phyloP scores from a whole-genome alignment of 2,113 vertebrate genomes.

The Tiliqua scincoides region DNA sequence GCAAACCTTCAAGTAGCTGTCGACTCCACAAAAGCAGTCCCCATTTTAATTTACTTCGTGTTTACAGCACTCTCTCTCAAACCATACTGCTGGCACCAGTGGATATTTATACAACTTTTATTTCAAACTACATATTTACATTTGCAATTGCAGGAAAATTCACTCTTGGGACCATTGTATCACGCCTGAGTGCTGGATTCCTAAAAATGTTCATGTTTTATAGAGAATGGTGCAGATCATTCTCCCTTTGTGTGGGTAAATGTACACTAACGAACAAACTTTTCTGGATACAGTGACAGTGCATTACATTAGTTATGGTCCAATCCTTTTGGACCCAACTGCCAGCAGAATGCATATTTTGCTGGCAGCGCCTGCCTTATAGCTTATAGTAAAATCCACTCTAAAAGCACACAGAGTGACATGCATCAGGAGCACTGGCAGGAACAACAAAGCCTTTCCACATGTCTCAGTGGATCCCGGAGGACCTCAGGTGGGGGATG shows the following conservation, averaged over 20 bases:
- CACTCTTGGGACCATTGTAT: conserved; percentile 64
- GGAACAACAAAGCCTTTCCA: too few species aligned
- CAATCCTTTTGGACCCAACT: too few species aligned
- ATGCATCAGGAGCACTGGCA: too few species aligned
- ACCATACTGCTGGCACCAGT: conserved; percentile 71
- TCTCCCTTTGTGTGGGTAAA: neutral
- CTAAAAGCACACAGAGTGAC: too few species aligned
- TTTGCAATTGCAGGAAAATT: conserved; percentile 67
- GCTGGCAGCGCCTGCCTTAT: too few species aligned
- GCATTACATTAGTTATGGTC: neutral
- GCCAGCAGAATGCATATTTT: too few species aligned
- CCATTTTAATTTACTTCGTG: conserved; percentile 77
- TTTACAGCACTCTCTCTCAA: conserved; percentile 74
- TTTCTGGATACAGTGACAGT: neutral
- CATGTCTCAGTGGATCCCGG: too few species aligned
- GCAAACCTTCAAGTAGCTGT: conserved; percentile 76
- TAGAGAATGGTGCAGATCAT: conserved; percentile 50
- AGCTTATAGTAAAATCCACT: too few species aligned
- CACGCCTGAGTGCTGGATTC: conserved; percentile 55
- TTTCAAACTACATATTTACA: conserved; percentile 81
- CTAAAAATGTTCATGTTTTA: conserved; percentile 50
- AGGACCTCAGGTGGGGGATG: too few species aligned
- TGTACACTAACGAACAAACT: neutral
- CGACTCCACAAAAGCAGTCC: conserved; percentile 74
- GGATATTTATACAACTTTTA: conserved; percentile 79